Evolutionary conservation across 2,888 invertebrate genomes (phyloP), one percentile per base, ranked within the genome.

Genomic region (Metopia argyrocephala): DNA sequence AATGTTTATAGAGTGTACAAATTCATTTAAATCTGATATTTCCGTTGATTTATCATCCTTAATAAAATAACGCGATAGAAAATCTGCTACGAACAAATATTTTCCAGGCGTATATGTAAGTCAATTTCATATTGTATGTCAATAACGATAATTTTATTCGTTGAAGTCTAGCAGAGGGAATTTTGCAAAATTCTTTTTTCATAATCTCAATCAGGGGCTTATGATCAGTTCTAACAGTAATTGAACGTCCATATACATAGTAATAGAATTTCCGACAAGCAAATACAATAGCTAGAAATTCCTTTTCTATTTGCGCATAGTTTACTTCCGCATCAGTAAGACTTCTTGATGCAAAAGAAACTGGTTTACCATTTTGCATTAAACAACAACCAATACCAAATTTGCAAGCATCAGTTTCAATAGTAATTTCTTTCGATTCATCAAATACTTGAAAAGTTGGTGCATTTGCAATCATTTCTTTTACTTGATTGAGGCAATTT

Each of bases 261-360:
- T 86, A 85, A 82, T 88, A 86, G 83, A 89, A 89, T 83, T 89
- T 89, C 73, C 85, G 82, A 18, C 84, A 85, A 12, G 86, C 86
- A 83, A 85, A 87, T 5, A 85, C 87, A 85, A 50, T 9, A 27
- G 88, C 88, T 65, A 89, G 80, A n/a, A n/a, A n/a, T n/a, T n/a
- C n/a, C n/a, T n/a, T n/a, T n/a, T n/a, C n/a, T n/a, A n/a, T n/a
- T n/a, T n/a, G n/a, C n/a, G n/a, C n/a, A n/a, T n/a, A n/a, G n/a
- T n/a, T n/a, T n/a, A n/a, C n/a, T n/a, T n/a, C n/a, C n/a, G n/a
- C n/a, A n/a, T n/a, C n/a, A n/a, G n/a, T n/a, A n/a, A n/a, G n/a
- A n/a, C n/a, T n/a, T n/a, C n/a, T n/a, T n/a, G n/a, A n/a, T n/a
- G n/a, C n/a, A n/a, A n/a, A n/a, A n/a, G n/a, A n/a, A n/a, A n/a